Base-by-base conservation (phyloP, 1,140 invertebrate genomes). In the Solen grandis region DNA sequence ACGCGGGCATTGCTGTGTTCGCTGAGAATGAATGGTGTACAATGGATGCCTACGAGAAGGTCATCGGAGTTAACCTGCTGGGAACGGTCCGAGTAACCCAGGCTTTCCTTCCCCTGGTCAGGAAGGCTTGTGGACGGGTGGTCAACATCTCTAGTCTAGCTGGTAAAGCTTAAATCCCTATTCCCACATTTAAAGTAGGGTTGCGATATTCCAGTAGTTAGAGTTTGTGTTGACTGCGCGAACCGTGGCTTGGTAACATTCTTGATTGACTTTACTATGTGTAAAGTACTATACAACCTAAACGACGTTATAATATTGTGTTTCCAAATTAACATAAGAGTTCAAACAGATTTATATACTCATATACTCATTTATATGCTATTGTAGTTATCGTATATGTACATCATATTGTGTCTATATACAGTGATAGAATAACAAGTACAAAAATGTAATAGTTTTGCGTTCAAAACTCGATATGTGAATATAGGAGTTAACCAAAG, bases 1-100 rank as follows among this genome's bases (percentile, higher is more conserved):
- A 90, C 90, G 97, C 97, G 1, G 97, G 96, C 0, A 93, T 97
- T 0, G 97, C 97, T 94, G 94, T 96, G 14, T 95, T 96, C 85
- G 97, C 96, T 0, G 96, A 97, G 90, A 96, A 96, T 85, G 97
- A 98, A 90, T 97, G 97, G 96, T 91, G 94, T 68, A 87, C 93
- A 22, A 96, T 97, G 85, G 62, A 69, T 14, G 76, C 62, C 27
- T 83, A 77, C 31, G 52, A 74, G 29, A 69, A 79, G 22, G 77
- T 84, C 16, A 33, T 81, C 16, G 77, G 63, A 31, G 74, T 84
- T n/a, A 86, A 85, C 62, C 35, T 81, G 19, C 13, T 84, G 35
- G 84, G 84, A 2, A 25, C 68, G 52, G 66, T 87, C 55, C 33
- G 76, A n/a, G 75, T 84, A n/a, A 84, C 78, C 25, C 76, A 75